Evolutionary conservation across 2,797 vertebrate species (phyloP), one percentile per base, ranked within the genome.

Genomic region (Allobates femoralis): DNA sequence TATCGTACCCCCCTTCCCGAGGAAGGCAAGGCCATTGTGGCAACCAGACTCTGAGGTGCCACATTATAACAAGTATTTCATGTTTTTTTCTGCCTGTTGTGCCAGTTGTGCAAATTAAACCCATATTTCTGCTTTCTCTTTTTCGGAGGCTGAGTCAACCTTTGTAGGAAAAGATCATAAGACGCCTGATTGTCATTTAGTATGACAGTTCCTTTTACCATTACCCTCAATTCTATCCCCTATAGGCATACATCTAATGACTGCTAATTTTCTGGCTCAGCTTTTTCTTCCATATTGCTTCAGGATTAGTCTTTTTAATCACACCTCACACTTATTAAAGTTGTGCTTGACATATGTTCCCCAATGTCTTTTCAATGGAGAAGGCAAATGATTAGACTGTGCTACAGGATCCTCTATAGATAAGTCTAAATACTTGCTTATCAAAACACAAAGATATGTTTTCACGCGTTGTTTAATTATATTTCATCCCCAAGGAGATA

Each of bases 291-390:
- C 32, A 30, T 71, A 41, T 37, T 56, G 46, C 66, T 73, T 23
- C 15, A n/a, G 14, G 80, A 82, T 56, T 58, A 11, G 80, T 37
- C 30, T 56, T 53, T 71, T 73, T 73, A 82, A 82, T 82, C 80
- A 71, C 67, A 73, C 51, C 80, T 71, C 66, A 26, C 28, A 34
- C 80, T 82, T 82, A 82, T 82, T 82, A 82, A 56, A 53, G 80
- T 71, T 37, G 12, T 53, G 34, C 66, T 73, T 82, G 80, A 82
- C 80, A 56, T 55, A 34, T 73, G 23, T 53, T 82, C 80, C 80
- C 80, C 34, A 26, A 71, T 73, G 80, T 73, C 50, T 82, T 55
- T 73, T 82, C 14, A 12, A 37, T 71, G 66, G 80, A 71, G 14
- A 16, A 73, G 51, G 51, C 21, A n/a, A 71, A 69, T n/a, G 53